A percentile compares a stretch with the other conserved stretches of the same genome.
phyloP scores from a whole-genome alignment of 2,113 vertebrate genomes.

The Jaculus jaculus region DNA sequence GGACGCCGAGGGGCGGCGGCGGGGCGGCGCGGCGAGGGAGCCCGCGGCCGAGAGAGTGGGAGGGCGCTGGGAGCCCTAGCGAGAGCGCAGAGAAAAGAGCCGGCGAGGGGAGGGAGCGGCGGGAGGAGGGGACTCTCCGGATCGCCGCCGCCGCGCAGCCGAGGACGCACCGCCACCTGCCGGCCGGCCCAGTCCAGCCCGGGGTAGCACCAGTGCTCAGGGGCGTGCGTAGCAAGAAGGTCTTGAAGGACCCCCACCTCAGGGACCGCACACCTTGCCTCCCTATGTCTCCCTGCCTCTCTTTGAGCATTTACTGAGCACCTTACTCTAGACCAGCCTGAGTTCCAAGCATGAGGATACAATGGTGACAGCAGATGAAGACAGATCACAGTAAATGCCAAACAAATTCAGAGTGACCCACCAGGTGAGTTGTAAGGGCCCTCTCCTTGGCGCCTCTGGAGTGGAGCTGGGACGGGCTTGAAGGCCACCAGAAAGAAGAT shows the following conservation, averaged over 20 bases:
- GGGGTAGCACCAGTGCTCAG: not conserved
- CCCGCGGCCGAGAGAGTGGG: constrained; percentile 75
- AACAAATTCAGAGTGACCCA: not conserved
- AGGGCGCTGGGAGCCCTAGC: constrained; percentile 74
- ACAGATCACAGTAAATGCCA: not conserved
- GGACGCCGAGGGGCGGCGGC: constrained; percentile 80
- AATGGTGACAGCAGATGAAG: not conserved
- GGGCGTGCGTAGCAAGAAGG: not conserved
- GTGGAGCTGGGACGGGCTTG: not conserved
- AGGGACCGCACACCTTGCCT: not conserved
- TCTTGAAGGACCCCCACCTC: not conserved
- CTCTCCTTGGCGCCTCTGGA: not conserved
- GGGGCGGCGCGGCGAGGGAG: constrained; percentile 64
- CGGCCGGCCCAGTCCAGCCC: constrained; percentile 47
- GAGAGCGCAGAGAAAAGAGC: constrained; percentile 73
- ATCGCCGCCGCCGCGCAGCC: constrained; percentile 53
- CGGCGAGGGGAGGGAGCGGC: constrained; percentile 60
- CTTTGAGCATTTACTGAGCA: not conserved
- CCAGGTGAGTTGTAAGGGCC: rapidly evolving
- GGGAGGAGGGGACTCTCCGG: constrained; percentile 72
- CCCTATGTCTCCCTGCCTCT: not conserved
- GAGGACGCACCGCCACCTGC: constrained; percentile 87
- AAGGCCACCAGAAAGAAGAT: not conserved
- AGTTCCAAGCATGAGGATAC: not conserved
- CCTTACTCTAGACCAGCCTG: not conserved